Percentiles rank a stretch among this genome's conserved stretches.
Evolutionary conservation across 2,113 vertebrate genomes (phyloP).

Genomic region (Indicator maculatus): DNA sequence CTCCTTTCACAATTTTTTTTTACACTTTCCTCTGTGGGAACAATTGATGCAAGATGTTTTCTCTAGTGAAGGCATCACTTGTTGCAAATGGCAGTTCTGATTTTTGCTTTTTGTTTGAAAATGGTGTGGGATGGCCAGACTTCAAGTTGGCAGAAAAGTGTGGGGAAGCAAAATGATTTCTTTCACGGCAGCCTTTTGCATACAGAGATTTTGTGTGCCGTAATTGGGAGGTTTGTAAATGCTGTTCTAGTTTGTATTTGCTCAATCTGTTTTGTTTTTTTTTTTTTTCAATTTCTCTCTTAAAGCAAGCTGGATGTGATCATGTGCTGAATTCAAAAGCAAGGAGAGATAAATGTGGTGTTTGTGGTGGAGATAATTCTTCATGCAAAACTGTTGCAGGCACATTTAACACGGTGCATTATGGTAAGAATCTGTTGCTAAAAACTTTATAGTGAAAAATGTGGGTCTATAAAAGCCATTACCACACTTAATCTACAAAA

Average conservation of each 20-base stretch:
- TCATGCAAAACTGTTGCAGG: slow-evolving; percentile 95
- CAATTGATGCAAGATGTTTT: background rate
- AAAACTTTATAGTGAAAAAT: slow-evolving; percentile 48
- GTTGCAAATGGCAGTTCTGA: background rate
- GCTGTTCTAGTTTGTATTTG: slow-evolving; percentile 53
- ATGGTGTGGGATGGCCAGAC: background rate
- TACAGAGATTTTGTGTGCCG: slow-evolving; percentile 33
- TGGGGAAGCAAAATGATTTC: background rate
- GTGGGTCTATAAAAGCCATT: slow-evolving; percentile 26
- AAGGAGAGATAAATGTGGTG: slow-evolving; percentile 96
- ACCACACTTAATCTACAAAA: slow-evolving; percentile 10
- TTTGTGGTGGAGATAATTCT: slow-evolving; percentile 98
- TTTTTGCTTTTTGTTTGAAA: background rate
- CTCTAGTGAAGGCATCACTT: background rate
- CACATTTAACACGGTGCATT: slow-evolving; percentile 93
- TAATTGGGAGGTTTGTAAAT: slow-evolving; percentile 54
- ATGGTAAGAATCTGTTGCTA: slow-evolving; percentile 83
- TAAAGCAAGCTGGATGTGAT: slow-evolving; percentile 98
- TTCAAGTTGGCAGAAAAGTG: slow-evolving; percentile 12
- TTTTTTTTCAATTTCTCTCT: slow-evolving; percentile 55
- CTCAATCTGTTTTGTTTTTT: slow-evolving; percentile 51
- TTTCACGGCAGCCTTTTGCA: background rate
- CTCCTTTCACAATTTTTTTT: background rate
- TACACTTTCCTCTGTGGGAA: background rate
- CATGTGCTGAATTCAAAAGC: slow-evolving; percentile 98